A percentile compares a stretch with the other conserved stretches of the same genome.
Evolutionary conservation across 2,797 vertebrate genomes (phyloP).

Genomic region (Falco rusticolus): DNA sequence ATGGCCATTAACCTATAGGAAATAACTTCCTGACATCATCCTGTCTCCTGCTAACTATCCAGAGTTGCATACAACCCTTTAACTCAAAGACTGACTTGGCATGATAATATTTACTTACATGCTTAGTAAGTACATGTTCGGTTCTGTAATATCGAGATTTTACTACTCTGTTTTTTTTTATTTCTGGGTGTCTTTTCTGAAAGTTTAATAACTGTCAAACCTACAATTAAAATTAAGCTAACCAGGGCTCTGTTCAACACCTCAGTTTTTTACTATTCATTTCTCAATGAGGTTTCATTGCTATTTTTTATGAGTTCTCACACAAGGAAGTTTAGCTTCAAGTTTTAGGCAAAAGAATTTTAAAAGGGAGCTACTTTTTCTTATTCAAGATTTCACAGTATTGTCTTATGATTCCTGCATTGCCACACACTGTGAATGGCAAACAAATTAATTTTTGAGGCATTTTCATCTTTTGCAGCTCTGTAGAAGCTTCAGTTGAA

Average conservation of each 20-base stretch:
- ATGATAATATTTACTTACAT: not conserved
- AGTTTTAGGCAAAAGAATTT: not conserved
- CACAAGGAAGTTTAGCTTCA: constrained; percentile 3
- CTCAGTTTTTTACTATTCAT: not conserved
- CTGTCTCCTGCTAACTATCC: not conserved
- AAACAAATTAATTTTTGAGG: not conserved
- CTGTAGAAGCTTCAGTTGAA: not conserved
- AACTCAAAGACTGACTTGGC: not conserved
- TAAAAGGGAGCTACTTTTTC: not conserved
- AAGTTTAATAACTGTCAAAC: constrained; percentile 50
- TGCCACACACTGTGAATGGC: not conserved
- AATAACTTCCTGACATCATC: not conserved
- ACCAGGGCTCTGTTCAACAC: not conserved
- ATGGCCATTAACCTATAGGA: not conserved
- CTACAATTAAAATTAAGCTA: not conserved
- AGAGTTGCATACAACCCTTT: not conserved
- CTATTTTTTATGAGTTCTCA: constrained; percentile 17
- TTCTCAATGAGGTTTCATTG: constrained; percentile 3
- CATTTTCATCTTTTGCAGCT: not conserved
- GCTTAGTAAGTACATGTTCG: not conserved
- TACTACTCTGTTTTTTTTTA: constrained; percentile 22
- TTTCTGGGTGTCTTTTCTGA: constrained; percentile 51
- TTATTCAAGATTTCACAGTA: not conserved
- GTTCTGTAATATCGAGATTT: constrained; percentile 21
- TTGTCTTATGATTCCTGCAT: not conserved